Evolutionary conservation across 2,113 vertebrate species (phyloP).

Genomic region (Tretioscincus oriximinensis): DNA sequence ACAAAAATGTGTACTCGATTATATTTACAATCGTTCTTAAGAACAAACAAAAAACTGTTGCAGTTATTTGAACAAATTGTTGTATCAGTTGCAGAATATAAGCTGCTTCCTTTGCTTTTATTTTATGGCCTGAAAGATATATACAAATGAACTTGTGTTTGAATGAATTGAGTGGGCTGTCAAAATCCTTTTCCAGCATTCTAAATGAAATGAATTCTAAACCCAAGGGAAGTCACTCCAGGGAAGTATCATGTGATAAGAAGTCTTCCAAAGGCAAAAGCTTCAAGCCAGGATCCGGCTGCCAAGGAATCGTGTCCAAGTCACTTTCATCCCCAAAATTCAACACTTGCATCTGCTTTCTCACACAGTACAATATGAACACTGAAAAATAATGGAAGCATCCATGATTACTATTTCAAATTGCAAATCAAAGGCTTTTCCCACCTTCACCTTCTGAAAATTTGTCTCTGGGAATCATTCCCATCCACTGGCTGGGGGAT

Average conservation of each 20-base stretch:
- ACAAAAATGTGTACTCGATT: not conserved
- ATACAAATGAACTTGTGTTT: slow-evolving; percentile 27
- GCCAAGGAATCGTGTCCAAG: not conserved
- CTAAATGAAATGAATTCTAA: slow-evolving; percentile 12
- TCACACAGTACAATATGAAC: slow-evolving; percentile 36
- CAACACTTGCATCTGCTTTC: slow-evolving; percentile 27
- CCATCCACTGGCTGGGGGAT: no score
- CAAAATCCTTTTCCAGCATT: not conserved
- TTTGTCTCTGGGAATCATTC: no score
- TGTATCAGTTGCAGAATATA: not conserved
- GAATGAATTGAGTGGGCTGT: not conserved
- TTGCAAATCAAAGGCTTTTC: no score
- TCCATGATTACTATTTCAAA: not conserved
- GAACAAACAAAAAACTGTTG: not conserved
- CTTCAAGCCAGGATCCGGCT: not conserved
- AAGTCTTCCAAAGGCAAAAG: slow-evolving; percentile 24
- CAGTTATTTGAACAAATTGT: slow-evolving; percentile 1
- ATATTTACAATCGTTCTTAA: not conserved
- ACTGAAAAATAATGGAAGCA: slow-evolving; percentile 28
- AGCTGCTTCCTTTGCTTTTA: slow-evolving; percentile 9
- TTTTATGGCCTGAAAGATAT: slow-evolving; percentile 5
- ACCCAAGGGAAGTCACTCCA: slow-evolving; percentile 20
- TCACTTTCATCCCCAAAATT: slow-evolving; percentile 3
- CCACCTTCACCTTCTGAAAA: no score
- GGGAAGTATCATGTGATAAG: not conserved